Evolutionary conservation across 2,888 invertebrate species (phyloP).

Genomic region (Ophion obscuratus): DNA sequence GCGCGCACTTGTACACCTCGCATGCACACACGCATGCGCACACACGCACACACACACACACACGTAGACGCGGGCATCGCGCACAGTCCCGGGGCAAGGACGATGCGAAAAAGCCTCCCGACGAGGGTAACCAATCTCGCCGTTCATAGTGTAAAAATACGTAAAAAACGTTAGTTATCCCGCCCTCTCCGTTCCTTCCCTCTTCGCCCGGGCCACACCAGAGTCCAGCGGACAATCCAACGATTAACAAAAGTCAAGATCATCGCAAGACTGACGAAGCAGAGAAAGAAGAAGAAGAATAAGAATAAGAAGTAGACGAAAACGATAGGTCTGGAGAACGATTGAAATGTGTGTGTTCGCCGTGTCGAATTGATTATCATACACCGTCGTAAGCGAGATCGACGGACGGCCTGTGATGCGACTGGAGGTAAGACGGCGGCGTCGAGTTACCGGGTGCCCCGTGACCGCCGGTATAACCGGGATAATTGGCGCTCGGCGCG

Average conservation of each 20-base stretch:
- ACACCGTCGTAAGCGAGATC: conserved; percentile 83
- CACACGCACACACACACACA: conserved; percentile 12
- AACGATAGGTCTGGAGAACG: background rate
- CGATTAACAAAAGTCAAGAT: conserved; percentile 23
- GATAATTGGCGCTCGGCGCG: conserved; percentile 89
- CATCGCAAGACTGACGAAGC: conserved; percentile 26
- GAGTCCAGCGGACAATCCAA: conserved; percentile 3
- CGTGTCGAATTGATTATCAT: conserved; percentile 81
- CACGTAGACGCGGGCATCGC: conserved; percentile 10
- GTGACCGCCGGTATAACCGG: conserved; percentile 81
- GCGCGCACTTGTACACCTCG: background rate
- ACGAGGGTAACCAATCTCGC: conserved; percentile 33
- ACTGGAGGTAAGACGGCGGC: conserved; percentile 81
- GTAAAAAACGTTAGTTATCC: conserved; percentile 75
- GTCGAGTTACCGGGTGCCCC: conserved; percentile 75
- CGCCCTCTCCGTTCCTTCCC: conserved; percentile 33
- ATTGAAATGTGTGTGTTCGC: conserved; percentile 18
- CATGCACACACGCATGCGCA: conserved; percentile 20
- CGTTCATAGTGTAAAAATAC: conserved; percentile 79
- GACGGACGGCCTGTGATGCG: conserved; percentile 81
- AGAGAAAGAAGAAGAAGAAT: conserved; percentile 6
- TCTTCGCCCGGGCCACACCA: background rate
- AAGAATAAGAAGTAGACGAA: background rate
- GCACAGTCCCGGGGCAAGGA: conserved; percentile 37
- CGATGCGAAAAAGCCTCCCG: conserved; percentile 44